Conservation (phyloP, 30 jellyfish, hydroid and myxozoan genomes). For the Cassiopea andromeda region DNA sequence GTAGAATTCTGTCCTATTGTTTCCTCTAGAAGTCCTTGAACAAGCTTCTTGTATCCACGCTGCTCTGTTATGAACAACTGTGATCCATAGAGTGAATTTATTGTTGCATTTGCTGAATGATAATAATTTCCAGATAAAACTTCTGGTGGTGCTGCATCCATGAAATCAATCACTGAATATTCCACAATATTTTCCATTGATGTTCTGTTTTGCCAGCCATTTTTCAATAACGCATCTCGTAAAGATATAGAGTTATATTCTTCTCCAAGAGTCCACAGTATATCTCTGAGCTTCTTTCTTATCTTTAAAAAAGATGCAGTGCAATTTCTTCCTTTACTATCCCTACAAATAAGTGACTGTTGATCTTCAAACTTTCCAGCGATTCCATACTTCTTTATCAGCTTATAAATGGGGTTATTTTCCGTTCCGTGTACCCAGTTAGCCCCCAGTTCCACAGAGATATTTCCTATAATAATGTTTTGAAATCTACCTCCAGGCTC, state of each 20-base stretch:
- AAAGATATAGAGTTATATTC: constrained; percentile 6
- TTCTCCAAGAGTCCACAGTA: background rate
- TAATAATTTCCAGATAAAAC: background rate
- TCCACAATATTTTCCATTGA: constrained; percentile 51
- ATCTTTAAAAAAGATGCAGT: constrained; percentile 13
- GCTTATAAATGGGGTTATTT: constrained; percentile 68
- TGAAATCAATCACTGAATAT: constrained; percentile 29
- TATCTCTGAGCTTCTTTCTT: background rate
- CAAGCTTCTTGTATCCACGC: constrained; percentile 35
- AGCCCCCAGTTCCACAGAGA: constrained; percentile 82
- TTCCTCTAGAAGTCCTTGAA: constrained; percentile 19
- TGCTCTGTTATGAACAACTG: constrained; percentile 70
- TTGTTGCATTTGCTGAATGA: background rate
- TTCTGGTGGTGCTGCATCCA: constrained; percentile 76
- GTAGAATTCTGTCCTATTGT: background rate
- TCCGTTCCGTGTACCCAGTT: constrained; percentile 85
- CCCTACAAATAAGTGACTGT: constrained; percentile 37
- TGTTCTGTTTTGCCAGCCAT: constrained; percentile 59
- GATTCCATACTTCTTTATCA: constrained; percentile 38
- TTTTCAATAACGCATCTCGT: constrained; percentile 23
- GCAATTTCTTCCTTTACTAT: constrained; percentile 33
- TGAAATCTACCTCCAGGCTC: constrained; percentile 71
- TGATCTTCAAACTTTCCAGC: constrained; percentile 57
- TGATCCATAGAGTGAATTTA: constrained; percentile 23
- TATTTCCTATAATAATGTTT: constrained; percentile 36